Evolutionary conservation across 2,113 vertebrate species (phyloP), one percentile per base, ranked within the genome.

Genomic region (Trinectes maculatus): DNA sequence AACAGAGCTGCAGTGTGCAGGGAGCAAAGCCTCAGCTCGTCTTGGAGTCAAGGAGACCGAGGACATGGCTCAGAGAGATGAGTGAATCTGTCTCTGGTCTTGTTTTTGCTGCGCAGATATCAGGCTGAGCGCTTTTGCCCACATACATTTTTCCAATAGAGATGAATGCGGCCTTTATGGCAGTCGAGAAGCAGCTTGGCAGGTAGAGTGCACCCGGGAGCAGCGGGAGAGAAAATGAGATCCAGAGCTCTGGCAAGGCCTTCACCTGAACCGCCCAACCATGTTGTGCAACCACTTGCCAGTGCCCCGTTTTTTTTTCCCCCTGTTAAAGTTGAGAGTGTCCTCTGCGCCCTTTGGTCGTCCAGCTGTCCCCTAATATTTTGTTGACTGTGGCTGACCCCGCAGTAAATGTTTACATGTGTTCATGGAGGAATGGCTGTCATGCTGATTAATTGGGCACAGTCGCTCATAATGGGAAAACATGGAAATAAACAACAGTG

Each of bases 111-210:
- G 60, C 60, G 6, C 54, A 61, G 74, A 73, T 89, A 84, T 91
- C 86, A 74, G 68, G 61, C 67, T 29, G 16, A 13, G 47, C 44
- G 26, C 72, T 83, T 64, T 68, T 67, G 60, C 79, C 61, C 55
- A 56, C 77, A 72, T 86, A 62, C 84, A 87, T 87, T 88, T 90
- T 89, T 21, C 80, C 83, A 85, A 71, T 87, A 82, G 72, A 77
- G 80, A 88, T 92, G 87, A 91, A 91, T 90, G 86, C 74, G 36
- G 85, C 78, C 86, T 91, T 91, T 89, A 91, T 91, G 82, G 77
- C 65, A 79, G 80, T 74, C 66, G 82, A 57, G 29, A 85, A 71
- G 79, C 61, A 46, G 71, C 60, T 91, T 91, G 89, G 91, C 90
- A 91, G 88, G 87, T 92, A 84, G 72, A 61, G 74, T 63, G 37